Evolutionary conservation across 2,888 invertebrate species (phyloP).

Genomic region (Nomada ruficornis): DNA sequence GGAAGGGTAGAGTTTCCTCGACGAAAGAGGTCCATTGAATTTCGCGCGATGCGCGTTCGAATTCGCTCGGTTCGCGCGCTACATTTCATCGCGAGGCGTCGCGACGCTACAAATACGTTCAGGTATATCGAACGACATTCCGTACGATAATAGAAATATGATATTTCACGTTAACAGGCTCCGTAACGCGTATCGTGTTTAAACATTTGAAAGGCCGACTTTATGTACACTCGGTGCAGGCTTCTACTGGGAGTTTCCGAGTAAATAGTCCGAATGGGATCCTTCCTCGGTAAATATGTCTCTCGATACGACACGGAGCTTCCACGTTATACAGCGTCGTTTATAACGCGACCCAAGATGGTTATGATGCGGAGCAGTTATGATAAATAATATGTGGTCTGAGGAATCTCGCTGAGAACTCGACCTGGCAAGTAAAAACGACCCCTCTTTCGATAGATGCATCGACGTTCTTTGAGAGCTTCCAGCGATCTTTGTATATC

Average conservation of each 20-base stretch:
- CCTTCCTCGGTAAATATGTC: slow-evolving; percentile 75
- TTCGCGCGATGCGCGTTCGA: not conserved
- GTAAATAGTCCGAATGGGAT: slow-evolving; percentile 73
- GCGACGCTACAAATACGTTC: slow-evolving; percentile 35
- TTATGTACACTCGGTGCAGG: slow-evolving; percentile 38
- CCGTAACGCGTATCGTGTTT: slow-evolving; percentile 45
- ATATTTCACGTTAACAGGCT: slow-evolving; percentile 55
- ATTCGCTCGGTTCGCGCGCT: slow-evolving; percentile 25
- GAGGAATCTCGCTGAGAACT: slow-evolving; percentile 50
- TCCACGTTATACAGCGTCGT: slow-evolving; percentile 68
- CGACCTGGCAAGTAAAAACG: slow-evolving; percentile 46
- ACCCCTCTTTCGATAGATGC: slow-evolving; percentile 1
- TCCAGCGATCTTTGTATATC: slow-evolving; percentile 13
- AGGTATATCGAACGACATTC: slow-evolving; percentile 33
- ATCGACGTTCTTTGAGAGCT: slow-evolving; percentile 31
- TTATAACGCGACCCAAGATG: slow-evolving; percentile 68
- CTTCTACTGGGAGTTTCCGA: slow-evolving; percentile 60
- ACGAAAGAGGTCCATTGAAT: slow-evolving; percentile 14
- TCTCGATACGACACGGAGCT: slow-evolving; percentile 73
- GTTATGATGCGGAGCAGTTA: slow-evolving; percentile 67
- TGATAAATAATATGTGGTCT: slow-evolving; percentile 72
- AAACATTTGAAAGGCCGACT: slow-evolving; percentile 70
- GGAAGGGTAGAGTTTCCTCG: not conserved
- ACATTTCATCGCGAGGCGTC: slow-evolving; percentile 38
- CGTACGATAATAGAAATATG: slow-evolving; percentile 46